A percentile compares a stretch with the other conserved stretches of the same genome.
Conservation (phyloP, 1,140 invertebrate species). For the Chironomus striatipennis region DNA sequence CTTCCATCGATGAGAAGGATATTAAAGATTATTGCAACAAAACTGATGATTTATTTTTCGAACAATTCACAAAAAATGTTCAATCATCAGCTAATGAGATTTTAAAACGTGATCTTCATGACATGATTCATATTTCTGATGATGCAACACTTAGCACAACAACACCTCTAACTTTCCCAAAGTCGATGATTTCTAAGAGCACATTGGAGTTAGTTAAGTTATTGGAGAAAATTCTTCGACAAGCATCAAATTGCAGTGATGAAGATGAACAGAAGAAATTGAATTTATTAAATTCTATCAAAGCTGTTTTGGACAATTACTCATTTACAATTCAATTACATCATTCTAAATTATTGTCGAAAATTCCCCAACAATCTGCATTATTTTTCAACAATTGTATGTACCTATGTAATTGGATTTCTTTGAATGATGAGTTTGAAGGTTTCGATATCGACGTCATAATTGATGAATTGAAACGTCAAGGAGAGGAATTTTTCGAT, state of each 20-base stretch:
- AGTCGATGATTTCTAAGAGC: constrained; percentile 53
- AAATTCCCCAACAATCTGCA: constrained; percentile 78
- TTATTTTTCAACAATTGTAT: constrained; percentile 89
- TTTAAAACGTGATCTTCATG: constrained; percentile 73
- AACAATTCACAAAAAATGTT: constrained; percentile 67
- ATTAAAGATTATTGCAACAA: constrained; percentile 62
- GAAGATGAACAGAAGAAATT: constrained; percentile 53
- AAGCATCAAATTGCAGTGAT: constrained; percentile 51
- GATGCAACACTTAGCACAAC: constrained; percentile 38
- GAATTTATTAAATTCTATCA: constrained; percentile 52
- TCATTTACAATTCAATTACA: constrained; percentile 63
- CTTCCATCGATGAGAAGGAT: constrained; percentile 35
- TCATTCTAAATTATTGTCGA: constrained; percentile 68
- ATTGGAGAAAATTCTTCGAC: constrained; percentile 60
- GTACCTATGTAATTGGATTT: constrained; percentile 64
- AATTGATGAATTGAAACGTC: constrained; percentile 47
- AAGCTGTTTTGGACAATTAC: constrained; percentile 72
- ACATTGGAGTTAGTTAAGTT: constrained; percentile 55
- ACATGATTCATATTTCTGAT: constrained; percentile 54
- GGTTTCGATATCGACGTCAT: constrained; percentile 38
- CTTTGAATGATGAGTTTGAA: constrained; percentile 34
- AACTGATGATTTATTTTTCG: constrained; percentile 68
- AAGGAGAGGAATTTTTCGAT: constrained; percentile 58
- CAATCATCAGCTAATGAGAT: constrained; percentile 59
- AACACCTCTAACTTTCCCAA: constrained; percentile 40